Percentiles rank a stretch among this genome's conserved stretches.
These are phyloP conservation scores for Spheniscus mendiculus DNA, from an alignment of 2,113 vertebrate genomes.

Conservation along the genomic window DNA sequence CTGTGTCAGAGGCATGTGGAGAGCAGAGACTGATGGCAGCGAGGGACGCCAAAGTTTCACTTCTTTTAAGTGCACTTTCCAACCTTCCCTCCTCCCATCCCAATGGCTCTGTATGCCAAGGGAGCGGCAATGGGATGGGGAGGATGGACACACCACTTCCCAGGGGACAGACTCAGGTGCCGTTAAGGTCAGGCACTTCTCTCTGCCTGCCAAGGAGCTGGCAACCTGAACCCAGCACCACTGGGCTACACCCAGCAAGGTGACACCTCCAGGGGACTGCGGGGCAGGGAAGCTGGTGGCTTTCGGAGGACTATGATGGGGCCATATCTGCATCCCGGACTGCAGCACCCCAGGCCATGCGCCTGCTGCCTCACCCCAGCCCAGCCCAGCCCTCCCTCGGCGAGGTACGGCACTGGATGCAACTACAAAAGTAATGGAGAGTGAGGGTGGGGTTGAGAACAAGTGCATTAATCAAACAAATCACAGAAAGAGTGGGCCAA, in stretches of 20 bases:
- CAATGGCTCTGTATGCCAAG: not conserved
- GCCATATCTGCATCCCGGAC: not conserved
- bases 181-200: not conserved
- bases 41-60: not conserved
- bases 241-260: not conserved
- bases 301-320: rapidly evolving
- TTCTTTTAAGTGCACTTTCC: not conserved
- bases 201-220: not conserved
- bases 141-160: not conserved
- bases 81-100: not conserved
- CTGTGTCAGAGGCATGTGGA: not conserved
- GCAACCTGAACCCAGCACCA: not conserved
- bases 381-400: not conserved
- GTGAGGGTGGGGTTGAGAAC: not conserved
- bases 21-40: not conserved
- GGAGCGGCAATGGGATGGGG: not conserved
- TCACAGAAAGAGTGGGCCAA: not conserved
- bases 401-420: rapidly evolving
- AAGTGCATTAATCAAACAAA: not conserved
- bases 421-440: rapidly evolving
- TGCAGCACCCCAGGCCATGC: not conserved
- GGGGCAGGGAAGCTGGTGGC: not conserved
- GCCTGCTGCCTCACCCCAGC: not conserved
- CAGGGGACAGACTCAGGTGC: not conserved
- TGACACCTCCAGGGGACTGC: not conserved